phyloP scores from a whole-genome alignment of 37 sponge, comb jelly and placozoan species.

The Hormiphora californensis region DNA sequence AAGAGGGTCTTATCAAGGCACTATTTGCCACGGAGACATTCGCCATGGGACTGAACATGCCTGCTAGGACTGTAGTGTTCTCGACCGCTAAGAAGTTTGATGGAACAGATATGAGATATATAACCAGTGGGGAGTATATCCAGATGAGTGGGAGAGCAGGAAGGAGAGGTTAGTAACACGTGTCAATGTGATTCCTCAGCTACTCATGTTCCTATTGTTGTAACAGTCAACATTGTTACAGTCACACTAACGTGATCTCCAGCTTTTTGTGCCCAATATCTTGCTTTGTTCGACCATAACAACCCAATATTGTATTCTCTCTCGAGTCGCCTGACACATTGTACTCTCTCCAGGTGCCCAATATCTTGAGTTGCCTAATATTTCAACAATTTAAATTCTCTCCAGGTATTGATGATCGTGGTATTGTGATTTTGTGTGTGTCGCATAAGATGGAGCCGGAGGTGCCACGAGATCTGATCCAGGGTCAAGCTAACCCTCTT shows the following conservation, averaged over 20 bases:
- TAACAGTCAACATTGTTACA: too few relatives aligned
- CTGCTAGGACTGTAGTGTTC: constrained; percentile 98
- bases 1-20: constrained; percentile 94
- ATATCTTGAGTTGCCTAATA: too few relatives aligned
- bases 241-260: too few relatives aligned
- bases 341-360: too few relatives aligned
- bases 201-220: too few relatives aligned
- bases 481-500: constrained; percentile 89
- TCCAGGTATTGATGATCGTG: constrained; percentile 80
- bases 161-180: constrained; percentile 74
- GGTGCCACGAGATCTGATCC: constrained; percentile 66
- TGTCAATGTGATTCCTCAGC: too few relatives aligned
- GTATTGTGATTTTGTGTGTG: constrained; percentile 94
- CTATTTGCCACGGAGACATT: constrained; percentile 98
- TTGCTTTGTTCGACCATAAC: too few relatives aligned
- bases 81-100: constrained; percentile 89
- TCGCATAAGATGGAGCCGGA: constrained; percentile 90
- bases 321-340: too few relatives aligned
- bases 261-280: too few relatives aligned
- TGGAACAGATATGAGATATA: constrained; percentile 90
- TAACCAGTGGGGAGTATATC: constrained; percentile 94
- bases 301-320: too few relatives aligned
- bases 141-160: constrained; percentile 99
- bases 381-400: too few relatives aligned
- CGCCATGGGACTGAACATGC: constrained; percentile 99